Evolutionary conservation across 2,888 invertebrate genomes (phyloP), one percentile per base, ranked within the genome.

Genomic region (Siphonodentalium dalli): DNA sequence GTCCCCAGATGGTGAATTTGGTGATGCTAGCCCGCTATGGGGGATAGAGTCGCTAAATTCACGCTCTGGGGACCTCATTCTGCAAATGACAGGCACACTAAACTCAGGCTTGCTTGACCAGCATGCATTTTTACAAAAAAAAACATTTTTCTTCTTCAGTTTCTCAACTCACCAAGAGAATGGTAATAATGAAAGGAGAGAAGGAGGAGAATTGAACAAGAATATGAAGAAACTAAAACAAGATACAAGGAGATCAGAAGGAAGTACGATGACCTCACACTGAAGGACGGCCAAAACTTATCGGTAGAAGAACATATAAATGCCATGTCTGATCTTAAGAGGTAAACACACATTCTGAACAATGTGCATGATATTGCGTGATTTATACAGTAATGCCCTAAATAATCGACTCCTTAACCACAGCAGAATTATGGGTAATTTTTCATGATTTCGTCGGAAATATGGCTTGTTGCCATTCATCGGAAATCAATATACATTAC

Each of bases 301-400:
- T 61, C 69, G 6, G 60, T 72, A 26, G 72, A 78, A 43, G 69
- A 77, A 33, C 77, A 79, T 61, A 61, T 74, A 47, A 69, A 63
- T 35, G 65, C 67, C 15, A 65, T 77, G 24, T 55, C 69, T 23
- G 74, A 73, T 33, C 38, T 76, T n/a, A 78, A 77, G 66, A 66
- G 62, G 75, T 75, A 41, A 61, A 64, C 50, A 15, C n/a, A 29
- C n/a, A n/a, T n/a, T n/a, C n/a, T n/a, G n/a, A n/a, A n/a, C n/a
- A n/a, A n/a, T n/a, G n/a, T n/a, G n/a, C n/a, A n/a, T n/a, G n/a
- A n/a, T n/a, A n/a, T n/a, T n/a, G n/a, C n/a, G n/a, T n/a, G n/a
- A n/a, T n/a, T n/a, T n/a, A n/a, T n/a, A n/a, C n/a, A n/a, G n/a
- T n/a, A n/a, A n/a, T n/a, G n/a, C n/a, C n/a, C n/a, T n/a, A n/a